Evolutionary conservation across 2,888 invertebrate genomes (phyloP), one percentile per base, ranked within the genome.

Genomic region (Lasioglossum villosulum): DNA sequence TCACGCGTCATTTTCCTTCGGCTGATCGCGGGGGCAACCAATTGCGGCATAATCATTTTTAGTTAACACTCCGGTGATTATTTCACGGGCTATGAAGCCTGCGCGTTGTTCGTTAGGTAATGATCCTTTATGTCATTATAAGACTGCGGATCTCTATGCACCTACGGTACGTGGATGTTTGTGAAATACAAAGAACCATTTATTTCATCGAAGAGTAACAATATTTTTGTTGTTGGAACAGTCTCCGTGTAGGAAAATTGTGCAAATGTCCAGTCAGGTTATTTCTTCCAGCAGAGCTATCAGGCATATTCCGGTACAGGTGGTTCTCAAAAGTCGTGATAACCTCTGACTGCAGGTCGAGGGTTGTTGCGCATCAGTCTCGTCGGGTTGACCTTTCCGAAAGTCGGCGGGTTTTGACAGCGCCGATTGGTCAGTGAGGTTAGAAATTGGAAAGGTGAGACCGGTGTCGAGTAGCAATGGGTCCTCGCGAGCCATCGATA

Each of bases 401-500:
- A 23, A 63, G 48, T 39, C 34, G 23, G n/a, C 8, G 59, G n/a
- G n/a, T 27, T 14, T 71, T 42, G 42, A 30, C 23, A 27, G 8
- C 23, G 59, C 34, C 16, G 30, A 56, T 45, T 52, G 39, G 80
- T 30, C 39, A 63, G 12, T 10, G 4, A n/a, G 74, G 16, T 27
- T 37, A 52, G 66, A 10, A 45, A 68, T 73, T 48, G 34, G 34
- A 63, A 70, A 70, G 78, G n/a, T n/a, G 45, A 82, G 83, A 63
- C 81, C 73, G 37, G 27, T 59, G 37, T 63, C 78, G 75, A 68
- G 79, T 70, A 82, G 63, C 63, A 3, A 81, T 75, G 75, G 77
- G 76, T 82, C 75, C 76, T 74, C 48, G 71, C 70, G 79, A 86
- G 84, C 84, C 85, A 83, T 86, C 89, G 91, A 92, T 92, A 89